Conservation (phyloP, 2,797 vertebrate genomes). For the Rhinatrema bivittatum region DNA sequence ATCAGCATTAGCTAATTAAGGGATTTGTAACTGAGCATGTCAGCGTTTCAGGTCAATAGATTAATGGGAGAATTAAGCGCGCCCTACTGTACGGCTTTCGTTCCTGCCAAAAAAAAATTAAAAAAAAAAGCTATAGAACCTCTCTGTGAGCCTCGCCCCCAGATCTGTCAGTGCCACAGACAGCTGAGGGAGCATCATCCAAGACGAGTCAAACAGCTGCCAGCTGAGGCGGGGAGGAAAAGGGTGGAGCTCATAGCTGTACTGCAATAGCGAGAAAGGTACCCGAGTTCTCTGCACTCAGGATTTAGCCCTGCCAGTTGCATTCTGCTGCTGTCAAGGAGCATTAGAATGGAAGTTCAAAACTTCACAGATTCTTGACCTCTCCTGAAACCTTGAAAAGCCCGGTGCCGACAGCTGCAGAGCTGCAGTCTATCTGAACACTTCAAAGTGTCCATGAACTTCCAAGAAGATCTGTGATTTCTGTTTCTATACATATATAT, state of each 20-base stretch:
- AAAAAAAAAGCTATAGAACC: too few relatives aligned
- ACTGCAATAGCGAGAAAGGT: constrained; percentile 6
- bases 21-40: constrained; percentile 34
- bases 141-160: constrained; percentile 25
- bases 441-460: too few relatives aligned
- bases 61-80: constrained; percentile 14
- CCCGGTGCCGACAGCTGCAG: too few relatives aligned
- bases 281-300: constrained; percentile 2
- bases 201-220: constrained; percentile 11
- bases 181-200: constrained; percentile 13
- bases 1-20: constrained; percentile 26
- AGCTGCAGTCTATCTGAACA: too few relatives aligned
- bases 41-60: constrained; percentile 25
- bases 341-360: too few relatives aligned
- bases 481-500: too few relatives aligned
- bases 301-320: background rate
- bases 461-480: too few relatives aligned
- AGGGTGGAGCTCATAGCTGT: constrained; percentile 1
- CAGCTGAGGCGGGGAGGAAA: background rate
- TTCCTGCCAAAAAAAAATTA: constrained; percentile 10
- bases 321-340: too few relatives aligned
- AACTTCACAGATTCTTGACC: too few relatives aligned
- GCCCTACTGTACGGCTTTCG: background rate
- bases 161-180: constrained; percentile 30
- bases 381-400: too few relatives aligned